Percentiles rank a stretch among this genome's conserved stretches.
These are phyloP conservation scores for Dynastes tityus DNA, from an alignment of 2,888 invertebrate genomes.

Conservation along the genomic window DNA sequence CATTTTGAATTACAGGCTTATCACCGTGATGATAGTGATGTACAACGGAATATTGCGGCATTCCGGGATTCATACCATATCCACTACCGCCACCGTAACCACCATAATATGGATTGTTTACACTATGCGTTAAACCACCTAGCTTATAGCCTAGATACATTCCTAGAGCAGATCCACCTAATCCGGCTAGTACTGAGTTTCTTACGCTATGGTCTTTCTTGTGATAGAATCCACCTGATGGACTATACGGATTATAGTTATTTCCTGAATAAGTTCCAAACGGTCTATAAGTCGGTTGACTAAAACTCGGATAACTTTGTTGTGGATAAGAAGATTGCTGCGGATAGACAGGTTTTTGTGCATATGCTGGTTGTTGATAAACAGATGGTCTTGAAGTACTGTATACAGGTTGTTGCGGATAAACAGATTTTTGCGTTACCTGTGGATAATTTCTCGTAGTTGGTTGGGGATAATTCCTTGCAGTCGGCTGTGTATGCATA, in stretches of 20 bases:
- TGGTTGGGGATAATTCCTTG: slow-evolving; percentile 30
- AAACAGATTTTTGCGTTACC: slow-evolving; percentile 16
- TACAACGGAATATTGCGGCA: slow-evolving; percentile 63
- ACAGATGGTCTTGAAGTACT: background rate
- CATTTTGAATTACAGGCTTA: slow-evolving; percentile 61
- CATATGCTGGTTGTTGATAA: background rate
- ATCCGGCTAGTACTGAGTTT: slow-evolving; percentile 49
- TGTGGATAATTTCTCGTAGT: slow-evolving; percentile 26
- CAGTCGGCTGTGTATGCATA: slow-evolving; percentile 20
- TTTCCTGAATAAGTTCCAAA: background rate
- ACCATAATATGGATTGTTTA: slow-evolving; percentile 35
- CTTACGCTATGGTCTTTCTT: slow-evolving; percentile 46
- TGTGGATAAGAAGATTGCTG: slow-evolving; percentile 21
- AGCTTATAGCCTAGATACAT: slow-evolving; percentile 50
- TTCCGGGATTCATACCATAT: slow-evolving; percentile 30
- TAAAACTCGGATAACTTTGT: slow-evolving; percentile 34
- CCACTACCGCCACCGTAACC: slow-evolving; percentile 26
- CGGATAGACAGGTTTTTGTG: background rate
- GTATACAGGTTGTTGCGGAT: background rate
- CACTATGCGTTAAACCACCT: slow-evolving; percentile 39
- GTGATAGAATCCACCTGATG: slow-evolving; percentile 26
- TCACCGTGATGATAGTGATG: slow-evolving; percentile 68
- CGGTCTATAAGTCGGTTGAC: slow-evolving; percentile 36
- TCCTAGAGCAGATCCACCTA: slow-evolving; percentile 50
- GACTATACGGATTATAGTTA: slow-evolving; percentile 9